These are phyloP conservation scores for Actinernus sp. DNA, from an alignment of 92 coral and sea anemone species.

Conservation along the genomic window DNA sequence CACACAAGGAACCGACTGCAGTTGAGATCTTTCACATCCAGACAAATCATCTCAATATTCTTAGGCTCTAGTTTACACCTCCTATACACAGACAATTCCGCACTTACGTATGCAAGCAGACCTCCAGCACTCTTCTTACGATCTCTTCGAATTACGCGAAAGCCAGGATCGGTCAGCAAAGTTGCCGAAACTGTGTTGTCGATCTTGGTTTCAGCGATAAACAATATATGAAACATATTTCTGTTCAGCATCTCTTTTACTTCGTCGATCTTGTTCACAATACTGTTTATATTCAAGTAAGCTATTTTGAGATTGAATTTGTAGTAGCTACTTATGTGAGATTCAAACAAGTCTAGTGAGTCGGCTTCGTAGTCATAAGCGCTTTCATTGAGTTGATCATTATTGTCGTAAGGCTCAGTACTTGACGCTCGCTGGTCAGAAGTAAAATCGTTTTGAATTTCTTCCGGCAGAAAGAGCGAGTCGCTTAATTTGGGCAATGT, in stretches of 20 bases:
- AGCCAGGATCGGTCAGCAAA: neutral
- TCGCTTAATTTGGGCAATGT: too few species aligned
- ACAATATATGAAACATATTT: neutral
- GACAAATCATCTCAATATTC: neutral
- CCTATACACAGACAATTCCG: neutral
- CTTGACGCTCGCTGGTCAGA: too few species aligned
- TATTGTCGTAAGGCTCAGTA: too few species aligned
- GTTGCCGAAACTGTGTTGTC: neutral
- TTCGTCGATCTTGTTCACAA: neutral
- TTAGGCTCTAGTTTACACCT: neutral
- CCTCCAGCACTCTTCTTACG: neutral
- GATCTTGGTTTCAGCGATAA: neutral
- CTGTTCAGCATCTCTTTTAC: neutral
- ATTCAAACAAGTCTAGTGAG: too few species aligned
- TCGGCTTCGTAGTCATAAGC: too few species aligned
- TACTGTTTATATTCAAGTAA: neutral
- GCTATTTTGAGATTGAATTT: neutral
- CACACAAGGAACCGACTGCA: neutral
- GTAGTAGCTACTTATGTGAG: neutral
- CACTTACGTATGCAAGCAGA: neutral
- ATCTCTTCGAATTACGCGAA: neutral
- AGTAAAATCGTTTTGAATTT: too few species aligned
- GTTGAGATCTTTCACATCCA: neutral
- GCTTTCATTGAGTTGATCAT: too few species aligned
- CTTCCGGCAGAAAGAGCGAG: too few species aligned